Evolutionary conservation across 2,113 vertebrate species (phyloP).

Genomic region (Muntiacus reevesi): DNA sequence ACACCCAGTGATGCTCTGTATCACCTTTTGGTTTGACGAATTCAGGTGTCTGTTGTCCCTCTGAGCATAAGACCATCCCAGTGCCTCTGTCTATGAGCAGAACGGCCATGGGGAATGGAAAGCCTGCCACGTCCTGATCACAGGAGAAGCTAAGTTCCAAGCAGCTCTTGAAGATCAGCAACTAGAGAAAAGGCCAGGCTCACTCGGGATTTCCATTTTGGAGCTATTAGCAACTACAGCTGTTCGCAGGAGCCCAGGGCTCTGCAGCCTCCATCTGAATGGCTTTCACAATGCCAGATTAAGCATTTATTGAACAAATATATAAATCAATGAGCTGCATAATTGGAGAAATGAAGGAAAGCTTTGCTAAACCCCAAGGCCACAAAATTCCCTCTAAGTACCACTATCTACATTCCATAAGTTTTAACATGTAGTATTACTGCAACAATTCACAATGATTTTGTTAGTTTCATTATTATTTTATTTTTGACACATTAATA

Average conservation of each 20-base stretch:
- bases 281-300: background rate
- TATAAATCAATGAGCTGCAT: background rate
- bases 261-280: background rate
- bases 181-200: background rate
- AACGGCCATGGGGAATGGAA: background rate
- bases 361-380: background rate
- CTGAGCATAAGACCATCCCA: background rate
- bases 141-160: background rate
- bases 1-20: background rate
- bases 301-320: background rate
- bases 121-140: background rate
- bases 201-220: conserved; percentile 16
- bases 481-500: conserved; percentile 3
- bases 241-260: background rate
- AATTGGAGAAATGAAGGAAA: background rate
- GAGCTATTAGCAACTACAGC: background rate
- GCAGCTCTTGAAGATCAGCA: background rate
- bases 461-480: background rate
- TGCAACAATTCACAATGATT: background rate
- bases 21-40: background rate
- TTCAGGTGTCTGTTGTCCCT: background rate
- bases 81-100: background rate
- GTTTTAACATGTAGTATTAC: background rate
- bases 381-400: background rate
- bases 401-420: background rate